These are phyloP conservation scores for Oreotrochilus melanogaster DNA, from an alignment of 2,113 vertebrate species.

Conservation along the genomic window DNA sequence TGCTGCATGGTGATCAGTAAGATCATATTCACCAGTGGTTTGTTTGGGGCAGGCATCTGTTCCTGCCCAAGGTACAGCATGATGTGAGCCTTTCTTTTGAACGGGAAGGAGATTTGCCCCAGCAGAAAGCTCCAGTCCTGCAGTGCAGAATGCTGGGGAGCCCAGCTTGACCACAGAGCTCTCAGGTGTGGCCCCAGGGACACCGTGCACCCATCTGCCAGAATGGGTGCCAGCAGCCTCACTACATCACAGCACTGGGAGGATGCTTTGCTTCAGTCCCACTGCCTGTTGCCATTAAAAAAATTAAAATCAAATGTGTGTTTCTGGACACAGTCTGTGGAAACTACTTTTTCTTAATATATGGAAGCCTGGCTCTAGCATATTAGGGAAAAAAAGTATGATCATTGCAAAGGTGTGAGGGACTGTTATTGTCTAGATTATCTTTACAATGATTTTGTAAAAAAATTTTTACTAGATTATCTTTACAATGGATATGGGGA, in stretches of 20 bases:
- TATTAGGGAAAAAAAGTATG: neutral
- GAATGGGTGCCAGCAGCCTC: neutral
- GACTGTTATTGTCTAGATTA: neutral
- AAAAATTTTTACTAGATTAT: neutral
- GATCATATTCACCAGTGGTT: rapidly evolving
- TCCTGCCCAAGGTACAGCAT: rapidly evolving
- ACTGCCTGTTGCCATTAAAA: neutral
- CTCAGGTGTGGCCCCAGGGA: neutral
- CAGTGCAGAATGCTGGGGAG: rapidly evolving
- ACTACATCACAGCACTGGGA: neutral
- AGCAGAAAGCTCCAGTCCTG: neutral
- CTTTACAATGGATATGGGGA: neutral
- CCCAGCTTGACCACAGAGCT: neutral
- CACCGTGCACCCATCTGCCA: rapidly evolving
- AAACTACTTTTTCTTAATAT: neutral
- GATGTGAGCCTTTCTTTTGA: rapidly evolving
- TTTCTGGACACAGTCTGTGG: neutral
- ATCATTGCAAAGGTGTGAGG: neutral
- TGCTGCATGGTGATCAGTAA: rapidly evolving
- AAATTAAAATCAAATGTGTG: neutral
- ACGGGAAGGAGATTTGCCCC: neutral
- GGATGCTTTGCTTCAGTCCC: neutral
- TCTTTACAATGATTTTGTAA: neutral
- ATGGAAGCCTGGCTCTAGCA: neutral
- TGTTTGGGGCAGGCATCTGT: rapidly evolving